phyloP scores from a whole-genome alignment of 2,797 vertebrate genomes.

The Saxicola maurus region DNA sequence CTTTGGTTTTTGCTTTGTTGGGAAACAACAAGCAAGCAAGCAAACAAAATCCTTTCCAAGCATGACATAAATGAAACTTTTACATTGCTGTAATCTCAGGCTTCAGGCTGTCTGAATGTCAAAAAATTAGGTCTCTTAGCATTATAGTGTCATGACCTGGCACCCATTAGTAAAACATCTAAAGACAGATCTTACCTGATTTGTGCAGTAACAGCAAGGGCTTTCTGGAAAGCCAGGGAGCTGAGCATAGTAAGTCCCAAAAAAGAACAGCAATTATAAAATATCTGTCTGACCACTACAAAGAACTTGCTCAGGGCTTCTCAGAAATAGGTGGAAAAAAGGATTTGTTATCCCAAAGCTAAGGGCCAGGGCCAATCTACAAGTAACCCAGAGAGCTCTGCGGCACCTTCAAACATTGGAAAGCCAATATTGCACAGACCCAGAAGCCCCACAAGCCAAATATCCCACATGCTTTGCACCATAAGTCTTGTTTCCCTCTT shows the following conservation, averaged over 20 bases:
- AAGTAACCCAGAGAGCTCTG: neutral
- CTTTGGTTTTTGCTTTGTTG: neutral
- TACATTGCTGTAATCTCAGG: neutral
- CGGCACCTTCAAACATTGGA: fast-evolving
- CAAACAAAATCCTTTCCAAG: neutral
- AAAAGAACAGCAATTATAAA: neutral
- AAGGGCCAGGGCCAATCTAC: neutral
- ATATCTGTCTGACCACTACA: neutral
- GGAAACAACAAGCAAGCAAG: neutral
- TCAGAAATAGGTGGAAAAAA: neutral
- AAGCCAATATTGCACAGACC: neutral
- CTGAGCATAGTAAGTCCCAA: neutral
- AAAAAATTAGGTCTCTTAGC: neutral
- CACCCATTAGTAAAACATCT: neutral
- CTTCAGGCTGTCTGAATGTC: neutral
- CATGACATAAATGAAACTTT: neutral
- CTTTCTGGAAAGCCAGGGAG: neutral
- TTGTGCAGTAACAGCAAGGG: neutral
- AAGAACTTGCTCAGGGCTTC: neutral
- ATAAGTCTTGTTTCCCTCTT: neutral
- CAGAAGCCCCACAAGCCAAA: neutral
- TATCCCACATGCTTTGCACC: neutral
- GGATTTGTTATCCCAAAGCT: neutral
- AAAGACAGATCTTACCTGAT: neutral
- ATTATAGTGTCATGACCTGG: neutral